These are phyloP conservation scores for Drosophila erecta DNA, from an alignment of 1,140 invertebrate genomes.

Conservation along the genomic window DNA sequence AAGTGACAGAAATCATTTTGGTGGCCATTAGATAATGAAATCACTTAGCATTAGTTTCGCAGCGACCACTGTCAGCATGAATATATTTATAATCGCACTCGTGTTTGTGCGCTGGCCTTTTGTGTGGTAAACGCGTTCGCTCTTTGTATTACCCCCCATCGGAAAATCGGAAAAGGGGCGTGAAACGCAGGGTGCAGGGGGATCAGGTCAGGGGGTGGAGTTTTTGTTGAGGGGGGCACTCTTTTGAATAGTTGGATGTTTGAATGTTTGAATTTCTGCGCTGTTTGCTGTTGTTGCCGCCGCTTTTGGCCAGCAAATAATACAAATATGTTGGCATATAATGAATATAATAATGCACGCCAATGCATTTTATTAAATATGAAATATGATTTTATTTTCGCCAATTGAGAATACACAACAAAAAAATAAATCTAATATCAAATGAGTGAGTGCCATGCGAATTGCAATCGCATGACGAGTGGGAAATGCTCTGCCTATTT, in stretches of 20 bases:
- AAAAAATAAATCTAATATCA: slow-evolving; percentile 24
- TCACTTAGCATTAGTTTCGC: background rate
- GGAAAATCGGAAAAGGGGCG: slow-evolving; percentile 10
- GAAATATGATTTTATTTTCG: slow-evolving; percentile 71
- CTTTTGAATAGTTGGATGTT: slow-evolving; percentile 68
- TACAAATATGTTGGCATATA: slow-evolving; percentile 68
- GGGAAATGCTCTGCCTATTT: background rate
- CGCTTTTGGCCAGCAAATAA: slow-evolving; percentile 54
- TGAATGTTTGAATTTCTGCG: slow-evolving; percentile 57
- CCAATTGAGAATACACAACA: slow-evolving; percentile 56
- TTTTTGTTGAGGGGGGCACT: background rate
- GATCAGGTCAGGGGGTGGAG: slow-evolving; percentile 44
- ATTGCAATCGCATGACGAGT: background rate
- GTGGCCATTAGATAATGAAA: too few species aligned
- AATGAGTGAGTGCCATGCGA: slow-evolving; percentile 7
- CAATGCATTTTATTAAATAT: slow-evolving; percentile 78
- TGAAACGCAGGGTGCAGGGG: slow-evolving; percentile 4
- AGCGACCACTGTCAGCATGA: slow-evolving; percentile 10
- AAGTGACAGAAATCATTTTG: too few species aligned
- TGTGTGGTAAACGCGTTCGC: slow-evolving; percentile 72
- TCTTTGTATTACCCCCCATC: slow-evolving; percentile 55
- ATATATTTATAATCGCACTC: slow-evolving; percentile 20
- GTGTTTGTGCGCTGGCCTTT: slow-evolving; percentile 64
- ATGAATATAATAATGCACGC: slow-evolving; percentile 74
- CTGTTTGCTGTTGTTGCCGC: slow-evolving; percentile 45